Evolutionary conservation across 2,797 vertebrate species (phyloP), one percentile per base, ranked within the genome.

Genomic region (Sitta carolinensis): DNA sequence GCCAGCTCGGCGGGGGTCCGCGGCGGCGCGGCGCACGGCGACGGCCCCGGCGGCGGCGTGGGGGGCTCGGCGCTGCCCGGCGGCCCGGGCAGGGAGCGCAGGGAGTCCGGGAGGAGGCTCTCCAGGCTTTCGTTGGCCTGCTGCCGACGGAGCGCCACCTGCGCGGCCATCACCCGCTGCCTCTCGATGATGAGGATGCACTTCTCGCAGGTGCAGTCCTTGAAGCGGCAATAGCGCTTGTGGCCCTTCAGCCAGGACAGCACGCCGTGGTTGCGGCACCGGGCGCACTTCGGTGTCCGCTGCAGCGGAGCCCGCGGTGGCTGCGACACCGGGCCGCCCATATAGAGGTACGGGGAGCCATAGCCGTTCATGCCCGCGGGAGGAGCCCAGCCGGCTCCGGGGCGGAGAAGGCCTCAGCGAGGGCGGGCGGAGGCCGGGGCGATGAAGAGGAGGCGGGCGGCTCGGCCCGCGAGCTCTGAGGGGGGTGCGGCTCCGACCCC

Each of bases 151-250:
- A 99, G 98, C 54, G 99, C 99, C 96, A 99, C 99, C 98, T 99
- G 99, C 63, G 99, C 99, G n/a, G 99, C 99, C 99, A 99, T 99
- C 84, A 99, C 99, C 94, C 99, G 98, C 98, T 99, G 99, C 47
- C 99, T 97, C 98, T 99, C 99, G 96, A 99, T 99, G 97, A 99
- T 99, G 55, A 99, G 98, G 98, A 99, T 99, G 98, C 99, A 99
- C 95, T 99, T 99, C 97, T 99, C 99, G 95, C 99, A 99, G 92
- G 99, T 98, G 98, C 99, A 99, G 98, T 99, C 99, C 97, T 99
- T 99, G 98, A 99, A 99, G 97, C 99, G 98, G 94, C 99, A 99
- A 97, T 99, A 99, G 88, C 99, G 98, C 96, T 99, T 99, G 98
- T 99, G 99, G 73, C 99, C 99, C 96, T 99, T 99, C 85, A 99